Evolutionary conservation across 2,888 invertebrate genomes (phyloP).

Genomic region (Epinotia nisella): DNA sequence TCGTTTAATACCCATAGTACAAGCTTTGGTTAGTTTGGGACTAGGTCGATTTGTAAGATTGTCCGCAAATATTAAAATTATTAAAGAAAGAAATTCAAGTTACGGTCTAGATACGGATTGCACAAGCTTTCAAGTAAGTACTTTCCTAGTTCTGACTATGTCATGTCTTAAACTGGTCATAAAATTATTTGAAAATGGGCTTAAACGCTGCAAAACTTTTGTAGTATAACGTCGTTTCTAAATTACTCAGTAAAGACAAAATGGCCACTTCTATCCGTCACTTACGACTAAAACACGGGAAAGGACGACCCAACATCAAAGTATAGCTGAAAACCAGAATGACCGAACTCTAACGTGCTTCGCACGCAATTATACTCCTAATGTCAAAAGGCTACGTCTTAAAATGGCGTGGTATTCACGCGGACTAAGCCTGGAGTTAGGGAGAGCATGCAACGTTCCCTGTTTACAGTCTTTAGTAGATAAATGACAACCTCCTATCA

Average conservation of each 20-base stretch:
- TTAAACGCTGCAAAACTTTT: neutral
- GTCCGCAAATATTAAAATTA: too few species aligned
- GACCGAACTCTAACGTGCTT: neutral
- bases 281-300: slow-evolving; percentile 11
- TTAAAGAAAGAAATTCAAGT: too few species aligned
- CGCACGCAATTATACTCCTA: neutral
- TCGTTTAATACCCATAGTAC: too few species aligned
- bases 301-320: slow-evolving; percentile 25
- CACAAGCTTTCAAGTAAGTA: too few species aligned
- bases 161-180: neutral
- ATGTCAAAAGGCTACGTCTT: neutral
- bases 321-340: neutral
- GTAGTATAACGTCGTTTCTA: neutral
- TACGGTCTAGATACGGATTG: too few species aligned
- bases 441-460: neutral
- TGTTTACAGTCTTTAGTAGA: neutral
- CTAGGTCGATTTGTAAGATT: too few species aligned
- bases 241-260: neutral
- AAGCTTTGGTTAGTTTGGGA: too few species aligned
- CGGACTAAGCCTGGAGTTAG: slow-evolving; percentile 1
- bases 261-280: slow-evolving; percentile 13
- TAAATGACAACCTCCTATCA: neutral
- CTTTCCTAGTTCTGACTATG: neutral
- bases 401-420: neutral
- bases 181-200: neutral